Evolutionary conservation across 2,888 invertebrate species (phyloP), one percentile per base, ranked within the genome.

Genomic region (Polia nebulosa): DNA sequence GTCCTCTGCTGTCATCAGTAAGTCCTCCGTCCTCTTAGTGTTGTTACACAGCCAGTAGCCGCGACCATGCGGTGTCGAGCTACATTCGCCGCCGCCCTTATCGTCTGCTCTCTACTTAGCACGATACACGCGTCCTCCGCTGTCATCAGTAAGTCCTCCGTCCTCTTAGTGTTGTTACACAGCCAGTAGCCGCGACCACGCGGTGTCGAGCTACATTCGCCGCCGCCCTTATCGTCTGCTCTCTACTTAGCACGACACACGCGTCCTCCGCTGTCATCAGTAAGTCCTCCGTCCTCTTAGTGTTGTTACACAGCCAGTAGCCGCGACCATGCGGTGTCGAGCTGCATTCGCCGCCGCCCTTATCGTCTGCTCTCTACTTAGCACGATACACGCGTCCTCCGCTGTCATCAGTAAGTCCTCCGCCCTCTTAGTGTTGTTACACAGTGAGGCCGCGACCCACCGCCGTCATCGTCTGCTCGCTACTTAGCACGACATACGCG

Each of bases 1-100:
- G 61, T 88, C 90, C 63, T 87, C 90, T 36, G 91, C 89, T 86
- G 88, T 90, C 76, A 92, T 94, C 76, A 93, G 94, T 95, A 79
- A 86, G 93, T 92, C 76, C 17, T 45, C 0, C 0, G 2, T 17
- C 13, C 13, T 25, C 11, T 27, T 5, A 15, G 15, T 15, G 2
- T 22, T 67, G 20, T n/a, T 27, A 8, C 8, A 29, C 6, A 45
- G 92, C 90, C 89, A 90, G 90, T 92, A 93, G 90, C 86, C 83
- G 89, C 92, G 91, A 94, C 87, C 91, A 94, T 94, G 94, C 93
- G 90, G 89, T 89, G 89, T 89, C 89, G 89, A 39, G 88, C 82
- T 65, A 64, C 73, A 85, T 87, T 84, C 87, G 89, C 88, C 87
- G 88, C 90, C 88, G 78, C 63, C 73, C 68, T 76, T 27, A 61